Percentiles rank a stretch among this genome's conserved stretches.
phyloP scores from a whole-genome alignment of 2,888 invertebrate species.

The Slavum lentiscoides region DNA sequence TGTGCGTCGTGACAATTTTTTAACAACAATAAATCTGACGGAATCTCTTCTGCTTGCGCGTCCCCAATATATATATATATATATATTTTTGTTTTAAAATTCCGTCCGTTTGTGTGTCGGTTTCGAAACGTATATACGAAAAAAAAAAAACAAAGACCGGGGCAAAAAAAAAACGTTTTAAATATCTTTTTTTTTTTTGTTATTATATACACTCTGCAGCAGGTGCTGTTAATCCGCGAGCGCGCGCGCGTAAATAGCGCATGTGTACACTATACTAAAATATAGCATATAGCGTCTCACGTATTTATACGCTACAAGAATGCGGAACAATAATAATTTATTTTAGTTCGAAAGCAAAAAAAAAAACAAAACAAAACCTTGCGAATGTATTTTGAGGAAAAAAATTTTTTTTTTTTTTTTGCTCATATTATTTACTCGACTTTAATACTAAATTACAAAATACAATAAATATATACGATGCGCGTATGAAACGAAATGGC shows the following conservation, averaged over 20 bases:
- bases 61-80: too few relatives aligned
- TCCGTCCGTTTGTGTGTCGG: neutral
- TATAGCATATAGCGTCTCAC: neutral
- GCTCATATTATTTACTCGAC: too few relatives aligned
- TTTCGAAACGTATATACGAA: neutral
- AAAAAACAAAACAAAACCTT: neutral
- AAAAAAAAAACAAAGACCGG: neutral
- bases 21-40: slow-evolving; percentile 14
- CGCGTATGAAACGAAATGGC: too few relatives aligned
- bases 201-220: slow-evolving; percentile 9
- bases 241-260: neutral
- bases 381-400: neutral
- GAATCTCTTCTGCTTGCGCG: neutral
- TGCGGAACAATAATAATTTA: slow-evolving; percentile 37
- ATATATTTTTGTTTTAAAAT: slow-evolving; percentile 6
- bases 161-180: slow-evolving; percentile 6
- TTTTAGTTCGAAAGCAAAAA: slow-evolving; percentile 15
- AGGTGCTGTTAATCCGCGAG: slow-evolving; percentile 25
- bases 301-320: slow-evolving; percentile 3
- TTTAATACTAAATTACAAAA: too few relatives aligned
- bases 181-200: neutral
- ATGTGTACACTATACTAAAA: neutral
- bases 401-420: too few relatives aligned
- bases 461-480: too few relatives aligned
- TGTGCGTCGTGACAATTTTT: slow-evolving; percentile 36